These are phyloP conservation scores for Falco cherrug DNA, from an alignment of 2,797 vertebrate genomes.

Conservation along the genomic window DNA sequence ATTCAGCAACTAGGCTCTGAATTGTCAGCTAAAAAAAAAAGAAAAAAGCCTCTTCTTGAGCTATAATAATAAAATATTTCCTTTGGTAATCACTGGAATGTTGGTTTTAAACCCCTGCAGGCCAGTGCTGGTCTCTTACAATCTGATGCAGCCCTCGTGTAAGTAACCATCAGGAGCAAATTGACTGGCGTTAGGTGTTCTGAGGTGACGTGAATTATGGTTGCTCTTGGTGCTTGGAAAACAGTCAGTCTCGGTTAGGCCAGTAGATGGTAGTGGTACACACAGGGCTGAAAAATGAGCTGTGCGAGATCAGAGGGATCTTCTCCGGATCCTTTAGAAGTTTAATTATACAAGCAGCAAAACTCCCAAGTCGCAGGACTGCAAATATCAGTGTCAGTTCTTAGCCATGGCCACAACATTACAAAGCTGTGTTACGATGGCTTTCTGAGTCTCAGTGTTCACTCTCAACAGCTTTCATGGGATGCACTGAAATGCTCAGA, in stretches of 20 bases:
- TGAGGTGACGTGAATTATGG: background rate
- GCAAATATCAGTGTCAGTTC: background rate
- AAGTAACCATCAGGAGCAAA: background rate
- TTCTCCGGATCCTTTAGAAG: background rate
- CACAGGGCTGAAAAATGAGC: background rate
- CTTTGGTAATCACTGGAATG: background rate
- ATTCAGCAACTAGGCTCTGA: background rate
- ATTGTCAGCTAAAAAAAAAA: background rate
- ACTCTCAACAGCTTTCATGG: background rate
- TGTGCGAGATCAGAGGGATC: accelerated
- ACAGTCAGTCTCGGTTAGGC: background rate
- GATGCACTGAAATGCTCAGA: accelerated
- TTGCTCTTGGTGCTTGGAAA: background rate
- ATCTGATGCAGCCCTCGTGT: background rate
- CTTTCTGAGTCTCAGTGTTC: background rate
- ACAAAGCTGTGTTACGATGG: background rate
- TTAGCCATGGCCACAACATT: background rate
- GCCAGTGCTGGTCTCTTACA: background rate
- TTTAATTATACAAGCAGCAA: background rate
- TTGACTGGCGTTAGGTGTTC: background rate
- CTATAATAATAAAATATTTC: background rate
- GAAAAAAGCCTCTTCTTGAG: background rate
- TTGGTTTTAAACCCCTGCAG: background rate
- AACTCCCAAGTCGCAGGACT: background rate
- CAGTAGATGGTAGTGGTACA: slow-evolving; percentile 54